These are phyloP conservation scores for Virgularia gustaviana DNA, from an alignment of 92 coral and sea anemone genomes.

Conservation along the genomic window DNA sequence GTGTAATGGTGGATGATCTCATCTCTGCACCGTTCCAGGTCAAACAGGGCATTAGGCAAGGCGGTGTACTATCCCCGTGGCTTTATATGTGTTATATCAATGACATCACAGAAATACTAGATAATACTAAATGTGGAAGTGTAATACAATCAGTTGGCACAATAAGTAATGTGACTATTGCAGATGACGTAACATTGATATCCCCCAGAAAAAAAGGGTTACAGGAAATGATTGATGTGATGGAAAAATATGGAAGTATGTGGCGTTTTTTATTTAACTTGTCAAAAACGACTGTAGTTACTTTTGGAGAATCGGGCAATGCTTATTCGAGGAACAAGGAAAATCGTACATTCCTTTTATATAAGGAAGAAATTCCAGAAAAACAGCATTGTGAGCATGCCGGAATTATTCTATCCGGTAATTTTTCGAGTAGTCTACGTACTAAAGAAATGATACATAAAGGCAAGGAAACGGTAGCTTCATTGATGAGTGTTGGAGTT, in stretches of 20 bases:
- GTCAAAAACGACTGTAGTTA: background rate
- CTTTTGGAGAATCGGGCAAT: background rate
- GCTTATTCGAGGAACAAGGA: background rate
- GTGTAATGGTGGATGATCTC: background rate
- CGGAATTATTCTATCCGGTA: background rate
- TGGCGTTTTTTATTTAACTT: constrained; percentile 2
- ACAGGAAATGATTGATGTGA: background rate
- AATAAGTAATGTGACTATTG: background rate
- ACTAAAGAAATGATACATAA: background rate
- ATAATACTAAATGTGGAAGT: background rate
- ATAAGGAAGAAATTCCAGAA: background rate
- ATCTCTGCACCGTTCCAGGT: background rate
- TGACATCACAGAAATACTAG: background rate
- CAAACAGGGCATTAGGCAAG: background rate
- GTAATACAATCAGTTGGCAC: background rate
- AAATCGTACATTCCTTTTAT: background rate
- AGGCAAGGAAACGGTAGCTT: background rate
- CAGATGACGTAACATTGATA: background rate
- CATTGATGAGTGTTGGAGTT: background rate
- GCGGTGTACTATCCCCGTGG: background rate
- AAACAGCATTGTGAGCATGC: background rate
- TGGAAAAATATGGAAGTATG: background rate
- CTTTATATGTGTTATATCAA: background rate
- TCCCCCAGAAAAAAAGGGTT: background rate
- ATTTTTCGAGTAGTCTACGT: background rate